phyloP scores from a whole-genome alignment of 2,888 invertebrate species.

The Drosophila parthenogenetica region DNA sequence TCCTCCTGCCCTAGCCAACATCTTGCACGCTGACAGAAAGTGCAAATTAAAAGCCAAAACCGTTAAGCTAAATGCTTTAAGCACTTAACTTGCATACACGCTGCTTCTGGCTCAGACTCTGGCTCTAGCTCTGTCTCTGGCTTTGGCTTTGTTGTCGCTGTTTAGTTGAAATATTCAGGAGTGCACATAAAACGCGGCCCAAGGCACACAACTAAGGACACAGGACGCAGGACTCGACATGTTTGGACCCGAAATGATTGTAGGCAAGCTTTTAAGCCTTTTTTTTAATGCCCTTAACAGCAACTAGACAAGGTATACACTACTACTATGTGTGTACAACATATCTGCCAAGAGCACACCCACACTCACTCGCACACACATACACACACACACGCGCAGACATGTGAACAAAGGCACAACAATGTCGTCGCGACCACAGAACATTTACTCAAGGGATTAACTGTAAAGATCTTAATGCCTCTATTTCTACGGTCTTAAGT shows the following conservation, averaged over 20 bases:
- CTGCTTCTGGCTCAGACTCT: no score
- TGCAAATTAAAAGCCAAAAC: constrained; percentile 69
- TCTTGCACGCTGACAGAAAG: constrained; percentile 31
- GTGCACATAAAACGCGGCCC: constrained; percentile 56
- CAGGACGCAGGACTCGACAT: constrained; percentile 33
- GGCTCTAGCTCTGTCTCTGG: not conserved
- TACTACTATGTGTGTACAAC: constrained; percentile 31
- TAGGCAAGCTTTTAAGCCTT: constrained; percentile 80
- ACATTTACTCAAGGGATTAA: constrained; percentile 84
- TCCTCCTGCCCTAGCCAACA: not conserved
- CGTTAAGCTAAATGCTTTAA: constrained; percentile 75
- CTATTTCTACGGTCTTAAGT: constrained; percentile 82
- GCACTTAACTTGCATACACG: constrained; percentile 71
- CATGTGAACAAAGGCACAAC: constrained; percentile 36
- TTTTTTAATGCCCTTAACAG: constrained; percentile 75
- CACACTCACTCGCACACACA: constrained; percentile 13
- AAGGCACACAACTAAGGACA: constrained; percentile 36
- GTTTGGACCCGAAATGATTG: constrained; percentile 57
- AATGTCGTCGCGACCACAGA: constrained; percentile 70
- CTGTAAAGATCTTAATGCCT: constrained; percentile 82
- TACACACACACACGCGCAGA: constrained; percentile 26
- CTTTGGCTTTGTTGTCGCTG: constrained; percentile 27
- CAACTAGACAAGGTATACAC: constrained; percentile 65
- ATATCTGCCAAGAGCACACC: constrained; percentile 24
- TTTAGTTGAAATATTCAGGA: constrained; percentile 59